These are phyloP conservation scores for Cladorhizidae sp. DNA, from an alignment of 37 sponge, comb jelly and placozoan species.

Conservation along the genomic window DNA sequence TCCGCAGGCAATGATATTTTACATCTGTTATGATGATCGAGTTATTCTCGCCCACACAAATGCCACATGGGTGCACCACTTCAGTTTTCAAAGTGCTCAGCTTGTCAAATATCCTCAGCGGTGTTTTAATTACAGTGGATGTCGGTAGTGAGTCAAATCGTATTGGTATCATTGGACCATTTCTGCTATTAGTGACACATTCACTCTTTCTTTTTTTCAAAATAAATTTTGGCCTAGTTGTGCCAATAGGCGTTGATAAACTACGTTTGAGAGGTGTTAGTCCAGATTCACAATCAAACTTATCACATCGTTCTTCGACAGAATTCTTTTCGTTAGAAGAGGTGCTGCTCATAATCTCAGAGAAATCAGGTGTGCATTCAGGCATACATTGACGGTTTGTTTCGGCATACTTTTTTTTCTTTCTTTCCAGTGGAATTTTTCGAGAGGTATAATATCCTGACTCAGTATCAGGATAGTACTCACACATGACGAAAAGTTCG, in stretches of 20 bases:
- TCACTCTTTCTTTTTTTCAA: not conserved
- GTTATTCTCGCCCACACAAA: slow-evolving; percentile 30
- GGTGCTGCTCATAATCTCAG: not conserved
- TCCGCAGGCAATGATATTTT: slow-evolving; percentile 26
- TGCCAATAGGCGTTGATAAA: not conserved
- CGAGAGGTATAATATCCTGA: slow-evolving; percentile 49
- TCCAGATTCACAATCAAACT: too few species aligned
- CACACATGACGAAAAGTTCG: slow-evolving; percentile 21
- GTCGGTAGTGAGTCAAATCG: slow-evolving; percentile 28
- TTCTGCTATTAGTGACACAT: not conserved
- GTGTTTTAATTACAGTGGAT: slow-evolving; percentile 3
- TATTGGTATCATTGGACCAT: slow-evolving; percentile 14
- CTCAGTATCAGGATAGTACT: slow-evolving; percentile 46
- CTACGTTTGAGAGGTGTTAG: not conserved
- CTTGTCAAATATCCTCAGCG: slow-evolving; percentile 31
- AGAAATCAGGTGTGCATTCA: not conserved
- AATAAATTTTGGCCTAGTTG: not conserved
- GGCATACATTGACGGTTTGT: not conserved
- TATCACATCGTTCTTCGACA: too few species aligned
- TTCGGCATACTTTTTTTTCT: slow-evolving; percentile 16
- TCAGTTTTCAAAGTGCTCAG: slow-evolving; percentile 24
- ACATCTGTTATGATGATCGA: slow-evolving; percentile 31
- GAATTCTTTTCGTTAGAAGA: too few species aligned
- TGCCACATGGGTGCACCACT: slow-evolving; percentile 40
- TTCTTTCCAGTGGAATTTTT: slow-evolving; percentile 8